phyloP scores from a whole-genome alignment of 2,113 vertebrate species.

The Lonchura striata region DNA sequence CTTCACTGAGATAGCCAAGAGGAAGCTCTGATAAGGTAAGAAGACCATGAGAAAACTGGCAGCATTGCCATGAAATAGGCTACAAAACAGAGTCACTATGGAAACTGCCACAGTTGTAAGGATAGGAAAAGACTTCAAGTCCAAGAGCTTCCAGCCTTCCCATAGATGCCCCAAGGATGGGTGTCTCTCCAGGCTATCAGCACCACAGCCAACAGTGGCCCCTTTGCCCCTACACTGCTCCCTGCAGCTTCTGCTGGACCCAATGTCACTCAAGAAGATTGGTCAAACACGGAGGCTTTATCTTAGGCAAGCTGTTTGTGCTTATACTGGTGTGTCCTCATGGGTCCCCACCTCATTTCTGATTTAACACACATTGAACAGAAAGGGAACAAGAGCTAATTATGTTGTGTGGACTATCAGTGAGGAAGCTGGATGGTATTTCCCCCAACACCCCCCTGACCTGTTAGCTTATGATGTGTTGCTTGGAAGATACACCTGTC shows the following conservation, averaged over 20 bases:
- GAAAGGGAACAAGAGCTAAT: not conserved
- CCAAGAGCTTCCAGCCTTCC: not conserved
- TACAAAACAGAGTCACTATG: slow-evolving; percentile 7
- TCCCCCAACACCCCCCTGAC: rapidly evolving
- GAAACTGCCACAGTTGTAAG: slow-evolving; percentile 33
- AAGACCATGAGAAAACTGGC: not conserved
- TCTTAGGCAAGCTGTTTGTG: not conserved
- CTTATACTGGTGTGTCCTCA: rapidly evolving
- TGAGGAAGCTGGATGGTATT: not conserved
- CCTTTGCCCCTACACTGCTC: not conserved
- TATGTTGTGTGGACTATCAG: not conserved
- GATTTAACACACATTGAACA: not conserved
- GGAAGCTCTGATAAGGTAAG: not conserved
- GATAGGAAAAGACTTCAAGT: not conserved
- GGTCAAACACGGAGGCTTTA: not conserved
- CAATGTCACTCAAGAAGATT: rapidly evolving
- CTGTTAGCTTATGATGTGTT: not conserved
- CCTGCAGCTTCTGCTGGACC: not conserved
- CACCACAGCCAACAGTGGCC: not conserved
- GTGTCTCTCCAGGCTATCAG: rapidly evolving
- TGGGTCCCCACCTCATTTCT: rapidly evolving
- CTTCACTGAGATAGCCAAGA: not conserved
- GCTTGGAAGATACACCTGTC: not conserved
- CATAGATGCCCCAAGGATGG: not conserved
- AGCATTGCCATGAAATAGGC: not conserved